phyloP scores from a whole-genome alignment of 2,888 invertebrate species.

The Cephonodes hylas region DNA sequence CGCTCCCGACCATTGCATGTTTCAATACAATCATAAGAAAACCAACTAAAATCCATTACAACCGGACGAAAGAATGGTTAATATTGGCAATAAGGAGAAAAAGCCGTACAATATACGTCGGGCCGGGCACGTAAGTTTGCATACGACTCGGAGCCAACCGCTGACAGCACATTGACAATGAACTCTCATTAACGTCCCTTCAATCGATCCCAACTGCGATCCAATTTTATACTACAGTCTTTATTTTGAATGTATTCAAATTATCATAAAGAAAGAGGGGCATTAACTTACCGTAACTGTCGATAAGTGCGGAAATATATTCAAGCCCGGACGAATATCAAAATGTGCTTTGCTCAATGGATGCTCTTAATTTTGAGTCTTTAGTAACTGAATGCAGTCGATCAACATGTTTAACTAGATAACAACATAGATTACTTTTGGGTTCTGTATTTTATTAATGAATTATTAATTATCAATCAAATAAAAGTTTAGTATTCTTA shows the following conservation, averaged over 20 bases:
- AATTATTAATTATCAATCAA: too few relatives aligned
- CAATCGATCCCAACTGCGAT: slow-evolving; percentile 29
- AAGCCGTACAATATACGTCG: slow-evolving; percentile 24
- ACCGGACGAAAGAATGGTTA: slow-evolving; percentile 9
- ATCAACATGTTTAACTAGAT: too few relatives aligned
- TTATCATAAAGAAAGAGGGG: neutral
- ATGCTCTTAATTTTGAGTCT: too few relatives aligned
- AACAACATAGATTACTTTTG: too few relatives aligned
- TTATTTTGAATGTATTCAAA: slow-evolving; percentile 21
- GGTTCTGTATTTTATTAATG: too few relatives aligned
- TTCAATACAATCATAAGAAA: too few relatives aligned
- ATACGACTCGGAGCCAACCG: slow-evolving; percentile 33
- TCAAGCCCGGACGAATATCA: neutral
- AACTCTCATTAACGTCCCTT: slow-evolving; percentile 57
- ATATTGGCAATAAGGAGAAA: slow-evolving; percentile 26
- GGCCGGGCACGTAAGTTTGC: slow-evolving; percentile 28
- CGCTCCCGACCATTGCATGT: too few relatives aligned
- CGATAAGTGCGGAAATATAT: neutral
- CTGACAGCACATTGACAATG: slow-evolving; percentile 65
- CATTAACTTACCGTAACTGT: neutral
- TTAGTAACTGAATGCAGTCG: too few relatives aligned
- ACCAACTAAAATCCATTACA: neutral
- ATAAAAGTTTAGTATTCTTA: too few relatives aligned
- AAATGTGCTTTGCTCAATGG: too few relatives aligned
- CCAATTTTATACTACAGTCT: slow-evolving; percentile 25